A percentile compares a stretch with the other conserved stretches of the same genome.
These are phyloP conservation scores for Meloidogyne floridensis DNA, from an alignment of 1,140 invertebrate genomes.

Conservation along the genomic window DNA sequence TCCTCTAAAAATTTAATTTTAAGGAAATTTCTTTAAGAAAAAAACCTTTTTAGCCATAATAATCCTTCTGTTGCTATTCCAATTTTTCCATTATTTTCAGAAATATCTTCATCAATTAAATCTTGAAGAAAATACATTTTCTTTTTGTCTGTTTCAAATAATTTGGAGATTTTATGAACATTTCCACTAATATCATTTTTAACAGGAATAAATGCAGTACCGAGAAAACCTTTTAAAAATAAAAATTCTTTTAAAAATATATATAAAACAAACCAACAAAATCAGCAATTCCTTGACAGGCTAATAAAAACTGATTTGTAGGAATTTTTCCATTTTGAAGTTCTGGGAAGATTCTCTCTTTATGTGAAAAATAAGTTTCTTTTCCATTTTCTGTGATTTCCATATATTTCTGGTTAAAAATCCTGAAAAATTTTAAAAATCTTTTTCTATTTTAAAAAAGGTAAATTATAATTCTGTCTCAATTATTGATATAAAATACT, in stretches of 20 bases:
- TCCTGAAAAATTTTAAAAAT: background rate
- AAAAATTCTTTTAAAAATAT: slow-evolving; percentile 13
- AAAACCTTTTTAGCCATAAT: slow-evolving; percentile 52
- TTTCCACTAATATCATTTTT: slow-evolving; percentile 53
- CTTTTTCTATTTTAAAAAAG: too few relatives aligned
- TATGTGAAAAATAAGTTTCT: slow-evolving; percentile 49
- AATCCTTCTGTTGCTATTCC: slow-evolving; percentile 51
- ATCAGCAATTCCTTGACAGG: slow-evolving; percentile 55
- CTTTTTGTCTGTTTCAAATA: slow-evolving; percentile 42
- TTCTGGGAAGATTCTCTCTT: slow-evolving; percentile 50
- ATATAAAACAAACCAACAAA: slow-evolving; percentile 42
- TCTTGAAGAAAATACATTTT: slow-evolving; percentile 39
- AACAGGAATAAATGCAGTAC: slow-evolving; percentile 51
- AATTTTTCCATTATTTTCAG: slow-evolving; percentile 43
- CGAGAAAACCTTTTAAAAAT: slow-evolving; percentile 46
- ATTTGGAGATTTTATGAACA: slow-evolving; percentile 48
- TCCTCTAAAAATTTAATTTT: slow-evolving; percentile 33
- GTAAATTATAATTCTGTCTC: too few relatives aligned
- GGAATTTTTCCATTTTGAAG: slow-evolving; percentile 44
- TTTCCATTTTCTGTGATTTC: slow-evolving; percentile 10
- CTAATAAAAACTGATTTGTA: slow-evolving; percentile 51
- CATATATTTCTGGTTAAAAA: background rate
- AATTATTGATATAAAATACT: too few relatives aligned
- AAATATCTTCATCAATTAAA: slow-evolving; percentile 47
- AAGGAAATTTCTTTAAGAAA: background rate